A percentile compares a stretch with the other conserved stretches of the same genome.
Evolutionary conservation across 2,888 invertebrate species (phyloP).

Genomic region (Polydesmus complanatus): DNA sequence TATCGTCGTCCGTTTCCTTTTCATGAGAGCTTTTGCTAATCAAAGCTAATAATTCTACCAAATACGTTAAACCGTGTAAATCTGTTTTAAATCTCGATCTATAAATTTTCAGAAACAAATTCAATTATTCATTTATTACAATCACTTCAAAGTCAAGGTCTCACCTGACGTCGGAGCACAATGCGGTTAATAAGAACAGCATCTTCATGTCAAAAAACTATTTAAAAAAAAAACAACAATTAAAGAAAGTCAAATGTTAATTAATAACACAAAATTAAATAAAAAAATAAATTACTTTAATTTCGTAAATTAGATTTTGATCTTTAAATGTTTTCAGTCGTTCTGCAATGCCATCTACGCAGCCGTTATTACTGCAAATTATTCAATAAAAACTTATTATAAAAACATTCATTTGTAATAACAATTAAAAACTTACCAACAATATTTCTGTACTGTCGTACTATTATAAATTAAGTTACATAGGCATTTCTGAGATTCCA

Average conservation of each 20-base stretch:
- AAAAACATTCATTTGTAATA: background rate
- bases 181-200: conserved; percentile 73
- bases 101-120: background rate
- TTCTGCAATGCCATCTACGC: conserved; percentile 55
- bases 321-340: conserved; percentile 54
- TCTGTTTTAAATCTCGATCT: conserved; percentile 34
- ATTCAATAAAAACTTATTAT: background rate
- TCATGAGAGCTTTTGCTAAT: conserved; percentile 27
- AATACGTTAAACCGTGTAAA: conserved; percentile 35
- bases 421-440: conserved; percentile 30
- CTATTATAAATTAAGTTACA: conserved; percentile 79
- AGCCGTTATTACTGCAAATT: conserved; percentile 38
- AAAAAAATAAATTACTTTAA: too few species aligned
- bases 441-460: conserved; percentile 43
- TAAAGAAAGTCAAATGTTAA: background rate
- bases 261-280: too few species aligned
- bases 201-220: conserved; percentile 71
- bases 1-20: conserved; percentile 23
- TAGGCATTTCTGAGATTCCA: conserved; percentile 74
- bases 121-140: background rate
- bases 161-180: conserved; percentile 49
- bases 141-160: background rate
- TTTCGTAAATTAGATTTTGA: conserved; percentile 48
- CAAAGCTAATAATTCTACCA: conserved; percentile 36
- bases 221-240: conserved; percentile 18